Base-by-base conservation (phyloP, 2,888 invertebrate species). In the Leucophenga montana region DNA sequence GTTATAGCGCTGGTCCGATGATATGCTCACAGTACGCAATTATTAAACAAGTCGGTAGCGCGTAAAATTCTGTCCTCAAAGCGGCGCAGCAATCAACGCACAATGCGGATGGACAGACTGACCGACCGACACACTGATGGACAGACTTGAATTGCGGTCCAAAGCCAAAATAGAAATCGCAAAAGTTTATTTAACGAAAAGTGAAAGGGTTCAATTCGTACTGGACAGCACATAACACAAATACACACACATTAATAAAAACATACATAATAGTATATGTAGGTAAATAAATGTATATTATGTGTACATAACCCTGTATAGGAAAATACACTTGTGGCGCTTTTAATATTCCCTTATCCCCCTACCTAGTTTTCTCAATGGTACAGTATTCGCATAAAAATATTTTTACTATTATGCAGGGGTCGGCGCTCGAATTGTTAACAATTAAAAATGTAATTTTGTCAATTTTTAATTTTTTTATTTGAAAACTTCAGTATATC, bases 1-100 rank as follows among this genome's bases (percentile, higher is more conserved):
- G 18, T n/a, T n/a, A 9, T 20, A 8, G 5, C 11, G 20, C 56
- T 20, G 9, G 20, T 56, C 57, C n/a, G 57, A 27, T 57, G 57
- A 57, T 57, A 57, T 11, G 57, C 57, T 27, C 22, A 22, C 31
- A 22, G 57, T 57, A 22, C 22, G 82, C 81, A 78, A 79, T 76
- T 79, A 77, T 81, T 81, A 83, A 81, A 81, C 82, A 80, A 83
- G 78, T 78, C 74, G 82, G 80, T 80, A 76, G 78, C 80, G 83
- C 75, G 83, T 76, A 82, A 82, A 81, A 81, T 81, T 78, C 83
- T 80, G 79, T 76, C 75, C 76, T 78, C 73, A 78, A 73, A 78
- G 70, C 75, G 14, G 22, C 61, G 54, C 18, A 44, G 72, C 77
- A 71, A 39, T 39, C 39, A 39, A 39, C 39, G 39, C 39, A 39